phyloP scores from a whole-genome alignment of 2,113 vertebrate genomes.

The Guaruba guarouba region DNA sequence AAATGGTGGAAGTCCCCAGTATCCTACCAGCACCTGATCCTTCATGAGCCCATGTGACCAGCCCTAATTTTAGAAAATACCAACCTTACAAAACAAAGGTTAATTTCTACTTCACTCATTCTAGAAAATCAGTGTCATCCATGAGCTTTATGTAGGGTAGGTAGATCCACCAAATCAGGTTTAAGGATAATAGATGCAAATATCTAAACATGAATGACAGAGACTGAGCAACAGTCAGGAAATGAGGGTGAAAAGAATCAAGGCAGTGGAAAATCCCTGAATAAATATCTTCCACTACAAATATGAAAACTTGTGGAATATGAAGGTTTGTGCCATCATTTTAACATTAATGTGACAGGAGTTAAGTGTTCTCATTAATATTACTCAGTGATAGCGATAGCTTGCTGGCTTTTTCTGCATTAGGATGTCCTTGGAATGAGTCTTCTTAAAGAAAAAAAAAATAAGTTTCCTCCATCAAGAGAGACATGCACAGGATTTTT shows the following conservation, averaged over 20 bases:
- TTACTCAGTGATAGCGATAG: neutral
- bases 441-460: neutral
- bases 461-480: neutral
- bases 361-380: conserved; percentile 30
- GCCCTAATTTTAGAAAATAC: neutral
- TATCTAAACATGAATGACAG: neutral
- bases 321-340: neutral
- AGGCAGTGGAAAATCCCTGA: conserved; percentile 4
- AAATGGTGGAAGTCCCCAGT: neutral
- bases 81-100: neutral
- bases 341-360: conserved; percentile 34
- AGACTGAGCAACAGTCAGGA: neutral
- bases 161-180: neutral
- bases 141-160: neutral
- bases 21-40: neutral
- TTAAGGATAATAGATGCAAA: conserved; percentile 59
- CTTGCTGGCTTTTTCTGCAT: conserved; percentile 3
- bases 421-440: conserved; percentile 1
- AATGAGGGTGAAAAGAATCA: neutral
- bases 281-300: neutral
- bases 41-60: neutral
- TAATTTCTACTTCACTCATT: neutral
- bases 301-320: neutral
- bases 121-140: neutral
- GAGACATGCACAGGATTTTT: neutral